Percentiles rank a stretch among this genome's conserved stretches.
Conservation (phyloP, 2,797 vertebrate genomes). For the Falco rusticolus region DNA sequence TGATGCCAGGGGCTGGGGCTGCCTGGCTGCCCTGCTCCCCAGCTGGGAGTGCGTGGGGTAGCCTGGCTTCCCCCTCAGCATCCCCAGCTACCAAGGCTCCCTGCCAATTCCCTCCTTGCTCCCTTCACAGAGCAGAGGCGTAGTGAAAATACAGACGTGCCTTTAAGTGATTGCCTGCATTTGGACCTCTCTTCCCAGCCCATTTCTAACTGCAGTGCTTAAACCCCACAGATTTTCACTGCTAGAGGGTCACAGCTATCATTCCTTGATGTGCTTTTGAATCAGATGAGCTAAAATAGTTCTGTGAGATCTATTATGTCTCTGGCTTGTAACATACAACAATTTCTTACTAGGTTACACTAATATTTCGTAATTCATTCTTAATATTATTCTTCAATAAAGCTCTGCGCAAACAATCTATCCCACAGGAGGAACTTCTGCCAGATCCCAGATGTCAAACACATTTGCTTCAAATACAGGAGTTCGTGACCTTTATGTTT, state of each 20-base stretch:
- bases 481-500: slow-evolving; percentile 74
- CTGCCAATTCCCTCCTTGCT: not conserved
- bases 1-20: not conserved
- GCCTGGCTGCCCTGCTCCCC: not conserved
- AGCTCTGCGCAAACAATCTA: slow-evolving; percentile 70
- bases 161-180: not conserved
- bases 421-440: slow-evolving; percentile 70
- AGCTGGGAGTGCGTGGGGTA: not conserved
- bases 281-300: slow-evolving; percentile 9
- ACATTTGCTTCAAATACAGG: slow-evolving; percentile 73
- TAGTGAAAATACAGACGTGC: fast-evolving
- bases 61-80: not conserved
- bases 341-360: slow-evolving; percentile 71
- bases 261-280: slow-evolving; percentile 34
- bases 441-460: slow-evolving; percentile 77
- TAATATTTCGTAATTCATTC: slow-evolving; percentile 73
- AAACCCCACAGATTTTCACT: not conserved
- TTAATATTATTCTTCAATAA: slow-evolving; percentile 74
- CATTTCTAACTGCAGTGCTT: not conserved
- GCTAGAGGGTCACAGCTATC: not conserved
- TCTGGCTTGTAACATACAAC: slow-evolving; percentile 53
- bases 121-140: fast-evolving
- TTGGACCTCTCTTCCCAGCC: not conserved
- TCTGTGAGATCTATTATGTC: slow-evolving; percentile 58
- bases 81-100: not conserved